phyloP scores from a whole-genome alignment of 92 coral and sea anemone species.

The Epizoanthus stellaris region DNA sequence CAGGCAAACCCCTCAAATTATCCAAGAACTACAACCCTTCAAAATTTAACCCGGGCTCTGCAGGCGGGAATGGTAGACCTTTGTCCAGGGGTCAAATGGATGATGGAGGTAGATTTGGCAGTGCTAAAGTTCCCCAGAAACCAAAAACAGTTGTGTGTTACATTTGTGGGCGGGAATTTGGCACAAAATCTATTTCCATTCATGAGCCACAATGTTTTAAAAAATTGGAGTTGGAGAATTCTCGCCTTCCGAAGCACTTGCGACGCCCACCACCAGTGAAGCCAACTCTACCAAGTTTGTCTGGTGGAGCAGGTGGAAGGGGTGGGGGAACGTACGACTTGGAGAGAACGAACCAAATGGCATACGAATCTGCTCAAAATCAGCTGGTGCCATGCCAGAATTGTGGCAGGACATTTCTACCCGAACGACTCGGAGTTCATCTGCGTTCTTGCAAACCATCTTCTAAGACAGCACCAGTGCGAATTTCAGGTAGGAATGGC shows the following conservation, averaged over 20 bases:
- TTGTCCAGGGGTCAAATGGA: constrained; percentile 54
- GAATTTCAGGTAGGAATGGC: constrained; percentile 54
- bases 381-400: constrained; percentile 91
- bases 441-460: constrained; percentile 84
- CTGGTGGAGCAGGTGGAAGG: constrained; percentile 51
- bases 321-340: constrained; percentile 62
- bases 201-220: constrained; percentile 98
- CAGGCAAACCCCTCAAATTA: constrained; percentile 75
- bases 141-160: constrained; percentile 95
- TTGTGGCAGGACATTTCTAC: constrained; percentile 95
- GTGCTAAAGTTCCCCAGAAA: constrained; percentile 65
- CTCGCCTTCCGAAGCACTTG: constrained; percentile 80
- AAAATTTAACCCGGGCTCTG: constrained; percentile 51
- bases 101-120: constrained; percentile 55
- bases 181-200: constrained; percentile 90
- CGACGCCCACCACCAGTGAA: constrained; percentile 89
- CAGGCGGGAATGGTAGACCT: constrained; percentile 13
- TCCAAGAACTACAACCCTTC: constrained; percentile 74
- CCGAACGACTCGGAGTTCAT: constrained; percentile 89
- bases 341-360: constrained; percentile 85
- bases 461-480: constrained; percentile 62
- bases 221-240: constrained; percentile 95
- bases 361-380: constrained; percentile 83
- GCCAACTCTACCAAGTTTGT: constrained; percentile 90
- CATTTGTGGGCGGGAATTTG: constrained; percentile 98